Conservation (phyloP, 2,113 vertebrate species). For the Cephalopholis sonnerati region DNA sequence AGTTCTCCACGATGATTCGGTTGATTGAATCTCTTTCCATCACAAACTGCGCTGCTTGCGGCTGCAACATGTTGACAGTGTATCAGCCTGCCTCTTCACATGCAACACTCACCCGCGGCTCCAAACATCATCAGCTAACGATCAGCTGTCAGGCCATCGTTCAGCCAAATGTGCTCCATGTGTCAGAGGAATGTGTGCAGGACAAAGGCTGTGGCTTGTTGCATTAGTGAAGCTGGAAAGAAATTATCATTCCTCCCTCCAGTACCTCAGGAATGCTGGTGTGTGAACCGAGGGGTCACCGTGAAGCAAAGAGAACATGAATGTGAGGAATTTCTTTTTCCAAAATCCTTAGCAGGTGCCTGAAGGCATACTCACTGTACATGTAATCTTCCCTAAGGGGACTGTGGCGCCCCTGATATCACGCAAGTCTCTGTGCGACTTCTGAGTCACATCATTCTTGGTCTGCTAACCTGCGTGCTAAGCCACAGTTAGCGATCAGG, state of each 20-base stretch:
- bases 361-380: constrained; percentile 54
- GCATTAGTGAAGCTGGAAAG: constrained; percentile 60
- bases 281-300: constrained; percentile 66
- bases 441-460: constrained; percentile 2
- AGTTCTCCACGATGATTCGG: background rate
- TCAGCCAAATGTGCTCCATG: constrained; percentile 62
- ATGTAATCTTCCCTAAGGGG: constrained; percentile 58
- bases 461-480: constrained; percentile 19
- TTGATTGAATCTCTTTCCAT: constrained; percentile 36
- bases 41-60: constrained; percentile 21
- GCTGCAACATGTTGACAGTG: constrained; percentile 16
- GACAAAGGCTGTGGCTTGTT: constrained; percentile 48
- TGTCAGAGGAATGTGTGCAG: constrained; percentile 59
- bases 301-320: constrained; percentile 44
- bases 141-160: constrained; percentile 61
- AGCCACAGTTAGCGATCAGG: background rate
- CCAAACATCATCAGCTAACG: constrained; percentile 27
- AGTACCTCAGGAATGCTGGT: constrained; percentile 70
- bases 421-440: constrained; percentile 37
- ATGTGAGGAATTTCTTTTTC: constrained; percentile 68
- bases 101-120: constrained; percentile 25
- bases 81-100: constrained; percentile 13
- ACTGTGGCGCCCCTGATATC: constrained; percentile 20
- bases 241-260: constrained; percentile 51
- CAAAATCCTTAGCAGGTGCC: constrained; percentile 74